Evolutionary conservation across 2,113 vertebrate genomes (phyloP), one percentile per base, ranked within the genome.

Genomic region (Hemibagrus wyckioides): DNA sequence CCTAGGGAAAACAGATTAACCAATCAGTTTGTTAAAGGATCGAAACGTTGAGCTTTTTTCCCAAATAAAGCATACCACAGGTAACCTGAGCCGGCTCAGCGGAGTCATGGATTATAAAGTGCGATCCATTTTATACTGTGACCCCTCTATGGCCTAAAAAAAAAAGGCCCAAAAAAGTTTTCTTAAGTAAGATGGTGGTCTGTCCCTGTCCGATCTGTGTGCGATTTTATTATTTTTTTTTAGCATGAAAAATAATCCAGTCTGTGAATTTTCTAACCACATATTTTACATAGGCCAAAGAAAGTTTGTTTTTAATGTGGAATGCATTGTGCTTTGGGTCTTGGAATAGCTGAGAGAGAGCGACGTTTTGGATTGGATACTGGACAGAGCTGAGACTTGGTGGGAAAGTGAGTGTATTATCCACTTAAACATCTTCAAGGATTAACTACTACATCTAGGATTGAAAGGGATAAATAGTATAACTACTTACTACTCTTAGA

Each of bases 51-150:
- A 41, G 50, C 76, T 67, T 84, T 86, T 83, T 84, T 75, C 65
- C 65, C 21, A 25, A 85, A 54, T 67, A 69, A 54, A 17, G 54
- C 85, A 85, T 79, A 83, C 54, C 65, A 21, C 23, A 80, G 77
- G 83, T 59, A 89, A 90, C 83, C 82, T 67, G 48, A 86, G 86
- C 86, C 30, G 48, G 50, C 57, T 67, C 44, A 82, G 57, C 75
- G 28, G 39, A 75, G 85, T 25, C 63, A 44, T 36, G 75, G 73
- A 83, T 86, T 90, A 88, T 77, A 82, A 86, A 89, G 63, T 57
- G 13, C 82, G 88, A 88, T 88, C 86, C 83, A 73, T 87, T 88
- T 85, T 87, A 71, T 56, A 90, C 77, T 84, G 75, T 90, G 86
- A 85, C 88, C 73, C 77, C 88, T 80, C 77, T 33, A 75, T 57